These are phyloP conservation scores for Chelon labrosus DNA, from an alignment of 2,797 vertebrate species.

Conservation along the genomic window DNA sequence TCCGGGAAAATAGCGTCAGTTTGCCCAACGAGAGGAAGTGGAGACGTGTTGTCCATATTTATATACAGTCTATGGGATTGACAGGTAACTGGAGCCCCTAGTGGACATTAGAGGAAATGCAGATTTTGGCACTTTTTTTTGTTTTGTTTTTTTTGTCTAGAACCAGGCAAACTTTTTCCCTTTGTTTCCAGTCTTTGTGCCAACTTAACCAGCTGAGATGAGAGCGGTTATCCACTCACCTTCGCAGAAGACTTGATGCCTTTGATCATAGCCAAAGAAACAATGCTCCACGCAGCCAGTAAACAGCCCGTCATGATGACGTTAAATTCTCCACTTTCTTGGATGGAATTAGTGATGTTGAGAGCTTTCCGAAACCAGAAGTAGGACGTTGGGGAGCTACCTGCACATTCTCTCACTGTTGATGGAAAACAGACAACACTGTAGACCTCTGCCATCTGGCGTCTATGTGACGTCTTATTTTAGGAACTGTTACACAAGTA, in stretches of 20 bases:
- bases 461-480: not conserved
- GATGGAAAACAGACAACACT: conserved; percentile 39
- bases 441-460: not conserved
- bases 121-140: no score
- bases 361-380: conserved; percentile 91
- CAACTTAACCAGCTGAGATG: no score
- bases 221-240: conserved; percentile 60
- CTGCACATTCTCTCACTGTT: conserved; percentile 82
- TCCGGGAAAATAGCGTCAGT: no score
- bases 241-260: conserved; percentile 91
- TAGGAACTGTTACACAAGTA: conserved; percentile 24
- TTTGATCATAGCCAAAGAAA: conserved; percentile 89
- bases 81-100: no score
- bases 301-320: conserved; percentile 86
- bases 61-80: no score
- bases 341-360: conserved; percentile 86
- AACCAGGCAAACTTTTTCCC: no score
- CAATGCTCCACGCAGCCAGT: conserved; percentile 86
- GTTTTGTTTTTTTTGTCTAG: no score
- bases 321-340: conserved; percentile 83
- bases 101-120: no score
- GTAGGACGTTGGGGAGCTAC: conserved; percentile 86
- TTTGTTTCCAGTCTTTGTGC: no score
- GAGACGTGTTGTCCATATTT: no score
- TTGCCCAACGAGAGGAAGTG: no score